Base-by-base conservation (phyloP, 2,888 invertebrate genomes). In the Petrolisthes manimaculis region DNA sequence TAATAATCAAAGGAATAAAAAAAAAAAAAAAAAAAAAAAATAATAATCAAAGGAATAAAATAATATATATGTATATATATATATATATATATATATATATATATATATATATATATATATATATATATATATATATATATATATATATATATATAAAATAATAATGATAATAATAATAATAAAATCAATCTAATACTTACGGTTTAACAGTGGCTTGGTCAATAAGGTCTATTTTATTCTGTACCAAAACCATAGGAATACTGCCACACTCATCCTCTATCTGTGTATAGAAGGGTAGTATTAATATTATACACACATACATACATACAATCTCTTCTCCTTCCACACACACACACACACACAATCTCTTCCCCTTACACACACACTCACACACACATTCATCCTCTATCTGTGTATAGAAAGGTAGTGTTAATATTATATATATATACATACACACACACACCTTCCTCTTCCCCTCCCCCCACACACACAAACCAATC, bases 241-340 rank as follows among this genome's bases (percentile, higher is more conserved):
- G 98, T 92, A 99, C 98, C 93, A 99, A 96, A 91, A 98, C 97
- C 92, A 97, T 98, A 88, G 98, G 97, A 92, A 99, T 97, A 93
- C 97, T 97, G 84, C 98, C 98, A 93, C 98, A 98, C 94, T 98
- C 98, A 93, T 98, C 97, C 94, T 98, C 98, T 92, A 98, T 98
- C 91, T 90, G 89, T 1, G 37, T 37, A 37, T 37, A 37, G 37
- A 37, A 37, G 2, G 37, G 2, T 37, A 37, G 37, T 37, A 37
- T 37, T 37, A 37, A 37, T 37, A 37, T 37, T 77, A 77, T 77
- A 77, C 24, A 77, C 9, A 77, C 24, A 77, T 77, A 77, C 24
- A 77, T 77, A 77, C 24, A 77, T 77, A 77, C 24, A 12, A 21
- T 21, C n/a, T n/a, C n/a, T n/a, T n/a, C n/a, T n/a, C n/a, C n/a